Evolutionary conservation across 1,140 invertebrate genomes (phyloP), one percentile per base, ranked within the genome.

Genomic region (Orussus abietinus): DNA sequence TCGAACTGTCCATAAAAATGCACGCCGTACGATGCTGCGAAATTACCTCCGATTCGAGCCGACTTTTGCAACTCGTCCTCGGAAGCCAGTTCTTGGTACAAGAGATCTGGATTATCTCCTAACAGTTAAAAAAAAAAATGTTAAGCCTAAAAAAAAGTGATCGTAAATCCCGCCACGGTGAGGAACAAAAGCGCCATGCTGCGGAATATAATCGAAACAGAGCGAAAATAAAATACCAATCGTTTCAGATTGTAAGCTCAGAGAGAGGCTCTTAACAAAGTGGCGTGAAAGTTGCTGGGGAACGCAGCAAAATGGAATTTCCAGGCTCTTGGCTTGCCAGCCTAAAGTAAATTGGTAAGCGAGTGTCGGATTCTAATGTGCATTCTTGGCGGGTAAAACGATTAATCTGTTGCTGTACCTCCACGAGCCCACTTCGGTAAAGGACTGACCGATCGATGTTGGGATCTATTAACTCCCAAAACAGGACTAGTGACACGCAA

Each of bases 101-200:
- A 63, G 49, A 78, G 66, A 66, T 79, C 77, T 53, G 76, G 66
- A 62, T 77, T 79, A 58, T 79, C 75, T 60, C 75, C 77, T 79
- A 59, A 64, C 35, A 54, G 66, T 45, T 57, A 64, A 57, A 49
- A 42, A 56, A 48, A 35, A 36, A 20, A 42, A 42, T 62, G n/a
- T n/a, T n/a, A n/a, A n/a, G n/a, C n/a, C n/a, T n/a, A n/a, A n/a
- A n/a, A n/a, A n/a, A n/a, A n/a, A n/a, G n/a, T n/a, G n/a, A n/a
- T n/a, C n/a, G n/a, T n/a, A n/a, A n/a, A n/a, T n/a, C n/a, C n/a
- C n/a, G n/a, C n/a, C n/a, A n/a, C n/a, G n/a, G n/a, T n/a, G 9
- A 12, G n/a, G 4, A 7, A 41, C 4, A 36, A 35, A 35, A 11
- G 4, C 4, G 14, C n/a, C 7, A 41, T 17, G 12, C 9, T 25